Base-by-base conservation (phyloP, 2,113 vertebrate genomes). In the Urocitellus parryii region DNA sequence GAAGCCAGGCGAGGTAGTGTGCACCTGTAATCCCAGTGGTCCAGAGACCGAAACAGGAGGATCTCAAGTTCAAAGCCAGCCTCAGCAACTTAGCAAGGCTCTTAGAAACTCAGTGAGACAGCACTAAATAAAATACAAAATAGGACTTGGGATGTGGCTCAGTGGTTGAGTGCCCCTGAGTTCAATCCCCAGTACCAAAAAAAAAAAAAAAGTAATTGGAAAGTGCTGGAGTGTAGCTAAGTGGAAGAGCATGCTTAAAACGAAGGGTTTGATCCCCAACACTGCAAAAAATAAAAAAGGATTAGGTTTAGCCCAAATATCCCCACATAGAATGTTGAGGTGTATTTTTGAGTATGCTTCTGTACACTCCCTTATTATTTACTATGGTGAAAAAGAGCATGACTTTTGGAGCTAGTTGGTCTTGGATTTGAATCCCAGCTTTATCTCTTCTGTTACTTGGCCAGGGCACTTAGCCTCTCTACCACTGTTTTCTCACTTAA, bases 271-370 rank as follows among this genome's bases (percentile, higher is more conserved):
- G 37, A 16, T 84, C 80, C 17, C 53, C 24, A 63, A 32, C 56
- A 29, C 16, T 74, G 37, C 25, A 39, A 2, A 56, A 18, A 56
- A 87, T n/a, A 16, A 45, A 32, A 61, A 82, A 42, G 25, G 37
- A 82, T n/a, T 91, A 82, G n/a, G 39, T 8, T 80, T 34, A 97
- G 27, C n/a, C 76, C 88, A 8, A 88, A 56, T 96, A 90, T 45
- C 5, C 61, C 18, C 68, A 9, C 53, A 42, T 86, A 67, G 20
- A 70, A 76, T 73, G 11, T 67, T 89, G 63, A 95, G 32, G 17
- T 73, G 1, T 96, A 80, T 97, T 25, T 32, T 67, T 89, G 16
- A 32, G 17, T 90, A 27, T 92, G 68, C 45, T 91, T 92, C 86
- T 81, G 8, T 94, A 94, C 68, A 85, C 12, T 88, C 10, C 70